A percentile compares a stretch with the other conserved stretches of the same genome.
Conservation (phyloP, 2,888 invertebrate species). For the Andrena haemorrhoa region DNA sequence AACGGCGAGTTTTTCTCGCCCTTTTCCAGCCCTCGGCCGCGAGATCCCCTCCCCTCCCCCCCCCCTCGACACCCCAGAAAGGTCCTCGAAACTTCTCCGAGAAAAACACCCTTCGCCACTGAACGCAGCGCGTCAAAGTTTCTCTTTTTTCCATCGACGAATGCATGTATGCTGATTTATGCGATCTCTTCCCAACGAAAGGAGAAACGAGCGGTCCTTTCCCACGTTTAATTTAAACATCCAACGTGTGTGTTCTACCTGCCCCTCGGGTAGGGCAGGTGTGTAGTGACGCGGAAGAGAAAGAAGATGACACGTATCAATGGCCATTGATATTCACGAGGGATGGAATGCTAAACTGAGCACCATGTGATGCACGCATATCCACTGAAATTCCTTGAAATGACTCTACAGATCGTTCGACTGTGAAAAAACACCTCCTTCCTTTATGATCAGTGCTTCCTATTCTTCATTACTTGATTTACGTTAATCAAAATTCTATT, state of each 20-base stretch:
- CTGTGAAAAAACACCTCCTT: neutral
- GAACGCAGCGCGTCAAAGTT: constrained; percentile 72
- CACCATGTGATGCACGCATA: constrained; percentile 14
- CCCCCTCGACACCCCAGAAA: constrained; percentile 53
- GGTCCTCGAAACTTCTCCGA: constrained; percentile 70
- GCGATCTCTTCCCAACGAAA: constrained; percentile 77
- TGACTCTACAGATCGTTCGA: neutral
- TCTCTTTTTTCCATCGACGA: constrained; percentile 79
- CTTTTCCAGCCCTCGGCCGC: constrained; percentile 61
- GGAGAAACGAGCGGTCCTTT: constrained; percentile 67
- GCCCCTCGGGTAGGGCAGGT: constrained; percentile 62
- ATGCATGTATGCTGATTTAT: constrained; percentile 83
- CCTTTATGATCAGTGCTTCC: too few relatives aligned
- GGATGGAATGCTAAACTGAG: constrained; percentile 47
- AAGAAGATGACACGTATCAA: constrained; percentile 66
- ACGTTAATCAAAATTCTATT: too few relatives aligned
- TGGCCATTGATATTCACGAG: constrained; percentile 65
- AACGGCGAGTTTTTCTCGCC: constrained; percentile 48
- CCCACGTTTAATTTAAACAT: constrained; percentile 68
- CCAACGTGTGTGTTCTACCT: constrained; percentile 65
- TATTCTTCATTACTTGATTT: too few relatives aligned
- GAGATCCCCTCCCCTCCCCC: constrained; percentile 18
- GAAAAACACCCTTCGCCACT: constrained; percentile 68
- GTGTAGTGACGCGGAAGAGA: constrained; percentile 69
- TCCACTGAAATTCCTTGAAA: constrained; percentile 11